Conservation (phyloP, 2,888 invertebrate genomes). For the Rosalia funebris region DNA sequence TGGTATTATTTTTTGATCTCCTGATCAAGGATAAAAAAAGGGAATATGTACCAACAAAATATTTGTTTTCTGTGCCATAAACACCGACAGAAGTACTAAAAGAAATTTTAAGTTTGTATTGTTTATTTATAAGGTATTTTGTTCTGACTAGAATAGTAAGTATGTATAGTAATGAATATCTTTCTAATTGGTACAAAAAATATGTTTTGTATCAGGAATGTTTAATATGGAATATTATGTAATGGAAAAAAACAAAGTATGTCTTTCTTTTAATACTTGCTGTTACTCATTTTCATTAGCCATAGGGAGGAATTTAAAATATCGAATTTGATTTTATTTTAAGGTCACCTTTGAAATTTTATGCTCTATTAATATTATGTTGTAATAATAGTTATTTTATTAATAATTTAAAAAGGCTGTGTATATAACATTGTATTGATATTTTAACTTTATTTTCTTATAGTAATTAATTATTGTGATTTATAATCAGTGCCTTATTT, state of each 20-base stretch:
- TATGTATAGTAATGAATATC: not conserved
- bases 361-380: conserved; percentile 19
- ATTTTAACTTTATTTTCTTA: conserved; percentile 42
- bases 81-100: conserved; percentile 2
- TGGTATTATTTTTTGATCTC: too few relatives aligned
- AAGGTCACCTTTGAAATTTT: conserved; percentile 6
- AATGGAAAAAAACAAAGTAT: too few relatives aligned
- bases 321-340: conserved; percentile 1
- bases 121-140: not conserved
- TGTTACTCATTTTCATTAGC: not conserved
- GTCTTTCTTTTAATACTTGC: conserved; percentile 3
- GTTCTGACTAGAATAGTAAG: not conserved
- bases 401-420: conserved; percentile 46
- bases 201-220: too few relatives aligned
- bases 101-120: not conserved
- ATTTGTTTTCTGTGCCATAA: conserved; percentile 18
- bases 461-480: conserved; percentile 48
- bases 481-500: conserved; percentile 50
- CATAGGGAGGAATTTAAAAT: not conserved
- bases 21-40: too few relatives aligned
- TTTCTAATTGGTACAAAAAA: not conserved
- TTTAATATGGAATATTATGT: too few relatives aligned
- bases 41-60: conserved; percentile 2
- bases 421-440: conserved; percentile 47
- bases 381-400: conserved; percentile 13